Evolutionary conservation across 2,888 invertebrate genomes (phyloP).

Genomic region (Phymatocera aterrima): DNA sequence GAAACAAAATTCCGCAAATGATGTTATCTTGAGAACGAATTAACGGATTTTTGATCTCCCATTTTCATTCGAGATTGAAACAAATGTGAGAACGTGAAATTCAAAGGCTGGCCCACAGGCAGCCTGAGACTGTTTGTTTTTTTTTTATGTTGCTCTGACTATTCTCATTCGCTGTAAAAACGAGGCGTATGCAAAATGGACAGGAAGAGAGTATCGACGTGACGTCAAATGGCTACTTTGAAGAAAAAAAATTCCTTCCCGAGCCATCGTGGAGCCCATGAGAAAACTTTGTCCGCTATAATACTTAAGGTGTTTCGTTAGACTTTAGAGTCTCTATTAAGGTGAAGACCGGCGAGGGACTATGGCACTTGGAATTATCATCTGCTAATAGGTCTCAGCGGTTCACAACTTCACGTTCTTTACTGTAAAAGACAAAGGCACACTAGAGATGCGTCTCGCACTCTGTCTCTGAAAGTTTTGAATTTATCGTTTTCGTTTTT

Average conservation of each 20-base stretch:
- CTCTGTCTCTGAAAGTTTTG: not conserved
- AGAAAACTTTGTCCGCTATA: conserved; percentile 31
- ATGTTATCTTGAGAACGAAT: no score
- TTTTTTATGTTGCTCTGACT: not conserved
- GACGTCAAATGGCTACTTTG: conserved; percentile 10
- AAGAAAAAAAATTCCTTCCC: not conserved
- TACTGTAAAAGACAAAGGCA: not conserved
- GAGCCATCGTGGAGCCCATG: not conserved
- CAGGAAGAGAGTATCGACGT: conserved; percentile 28
- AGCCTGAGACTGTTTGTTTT: no score
- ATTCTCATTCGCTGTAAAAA: no score
- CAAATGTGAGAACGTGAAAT: no score
- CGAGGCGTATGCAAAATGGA: not conserved
- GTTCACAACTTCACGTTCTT: conserved; percentile 7
- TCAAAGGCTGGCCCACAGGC: no score
- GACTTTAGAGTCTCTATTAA: conserved; percentile 35
- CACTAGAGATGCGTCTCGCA: not conserved
- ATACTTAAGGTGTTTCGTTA: conserved; percentile 30
- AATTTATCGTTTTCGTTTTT: not conserved
- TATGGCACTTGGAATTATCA: conserved; percentile 39
- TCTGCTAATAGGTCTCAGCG: conserved; percentile 36
- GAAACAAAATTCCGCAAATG: no score
- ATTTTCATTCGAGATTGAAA: no score
- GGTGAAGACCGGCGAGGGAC: conserved; percentile 27
- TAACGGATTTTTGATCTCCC: no score